Base-by-base conservation (phyloP, 2,113 vertebrate species). In the Macheiramphus alcinus region DNA sequence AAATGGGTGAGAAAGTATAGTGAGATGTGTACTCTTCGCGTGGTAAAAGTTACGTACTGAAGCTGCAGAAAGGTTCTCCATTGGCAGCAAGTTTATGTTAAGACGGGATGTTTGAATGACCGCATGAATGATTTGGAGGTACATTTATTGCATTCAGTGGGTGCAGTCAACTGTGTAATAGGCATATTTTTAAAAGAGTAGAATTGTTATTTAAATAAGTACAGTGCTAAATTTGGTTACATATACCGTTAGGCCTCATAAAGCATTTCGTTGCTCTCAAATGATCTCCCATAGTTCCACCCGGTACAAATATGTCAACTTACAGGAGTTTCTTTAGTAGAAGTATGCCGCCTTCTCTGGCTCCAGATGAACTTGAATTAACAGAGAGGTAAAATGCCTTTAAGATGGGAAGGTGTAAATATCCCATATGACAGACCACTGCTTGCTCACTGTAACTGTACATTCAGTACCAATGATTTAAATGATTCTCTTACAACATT, bases 181-280 rank as follows among this genome's bases (percentile, higher is more conserved):
- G 74, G 86, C 88, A 82, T 96, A 95, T 94, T 97, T 73, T 97
- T 97, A 91, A 96, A 93, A 95, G 63, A 83, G 13, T 87, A 6
- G 73, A 83, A 95, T 95, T 97, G 96, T 94, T 97, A 96, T 96
- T 98, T 97, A 96, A 97, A 88, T 94, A 97, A 98, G 86, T 96
- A 59, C 87, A 97, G 59, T 96, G 90, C 94, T 97, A 95, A 97
- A 97, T 97, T 97, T 98, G 93, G 96, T 93, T 95, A 94, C 56
- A 36, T 97, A 65, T 82, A 42, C 88, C 43, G 31, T 88, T 96
- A 94, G 82, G 93, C 80, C 79, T 96, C 93, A 94, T 97, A 93
- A 97, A 98, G 93, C 43, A 26, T 96, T 96, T 96, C 76, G 93
- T 86, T 97, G 93, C 90, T 95, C 81, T 83, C 94, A 79, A 55